Evolutionary conservation across 2,797 vertebrate genomes (phyloP).

Genomic region (Chelon labrosus): DNA sequence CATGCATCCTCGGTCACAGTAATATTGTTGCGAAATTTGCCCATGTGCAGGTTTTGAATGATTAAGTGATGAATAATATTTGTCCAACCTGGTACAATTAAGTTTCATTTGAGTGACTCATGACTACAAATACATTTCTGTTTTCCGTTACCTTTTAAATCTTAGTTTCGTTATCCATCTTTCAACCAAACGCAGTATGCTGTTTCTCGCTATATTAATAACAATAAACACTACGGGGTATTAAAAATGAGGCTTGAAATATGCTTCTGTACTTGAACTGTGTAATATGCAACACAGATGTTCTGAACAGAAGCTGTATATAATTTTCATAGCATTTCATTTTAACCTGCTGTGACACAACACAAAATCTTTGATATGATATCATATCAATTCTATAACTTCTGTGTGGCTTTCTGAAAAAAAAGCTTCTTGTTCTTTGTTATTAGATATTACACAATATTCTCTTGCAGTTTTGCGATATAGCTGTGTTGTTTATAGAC

Average conservation of each 20-base stretch:
- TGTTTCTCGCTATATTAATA: constrained; percentile 1
- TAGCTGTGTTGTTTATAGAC: neutral
- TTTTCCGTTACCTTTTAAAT: neutral
- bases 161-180: constrained; percentile 2
- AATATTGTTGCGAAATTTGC: neutral
- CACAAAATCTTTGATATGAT: constrained; percentile 14
- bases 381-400: constrained; percentile 22
- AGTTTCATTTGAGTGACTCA: neutral
- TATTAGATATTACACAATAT: neutral
- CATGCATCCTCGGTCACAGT: neutral
- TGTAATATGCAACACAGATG: constrained; percentile 43
- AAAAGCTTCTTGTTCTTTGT: neutral
- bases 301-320: constrained; percentile 21
- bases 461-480: neutral
- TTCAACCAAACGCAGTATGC: neutral
- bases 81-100: neutral
- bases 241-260: constrained; percentile 7
- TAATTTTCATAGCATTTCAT: constrained; percentile 21
- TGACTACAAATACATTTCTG: neutral
- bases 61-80: neutral
- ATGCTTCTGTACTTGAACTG: constrained; percentile 19
- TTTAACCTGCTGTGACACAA: constrained; percentile 29
- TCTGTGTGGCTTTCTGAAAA: constrained; percentile 44
- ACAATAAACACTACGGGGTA: neutral
- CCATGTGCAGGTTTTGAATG: neutral